Base-by-base conservation (phyloP, 2,113 vertebrate genomes). In the Poeciliopsis occidentalis region DNA sequence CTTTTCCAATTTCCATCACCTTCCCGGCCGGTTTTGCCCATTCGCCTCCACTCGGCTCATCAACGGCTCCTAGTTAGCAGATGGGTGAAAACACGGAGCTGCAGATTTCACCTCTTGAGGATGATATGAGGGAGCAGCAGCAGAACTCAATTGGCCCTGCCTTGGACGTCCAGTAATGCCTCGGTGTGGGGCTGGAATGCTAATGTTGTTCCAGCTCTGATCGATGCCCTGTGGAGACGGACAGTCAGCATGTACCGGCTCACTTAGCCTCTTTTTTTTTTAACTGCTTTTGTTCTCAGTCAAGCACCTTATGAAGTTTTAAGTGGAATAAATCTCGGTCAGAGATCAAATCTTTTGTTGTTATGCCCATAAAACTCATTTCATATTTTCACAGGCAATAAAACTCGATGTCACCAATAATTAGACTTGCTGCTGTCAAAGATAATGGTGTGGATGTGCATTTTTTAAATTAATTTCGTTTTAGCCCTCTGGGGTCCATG, bases 71-170 rank as follows among this genome's bases (percentile, higher is more conserved):
- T 73, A 31, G 24, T 73, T 78, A 69, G 0, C 29, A 69, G 34
- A 80, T 37, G 65, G 26, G 47, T 13, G 11, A 72, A 65, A 34
- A 68, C 41, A 74, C 30, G 30, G 17, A 69, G 82, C 76, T 74
- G 80, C 74, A 83, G 72, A 77, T 79, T 82, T 83, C 67, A 85
- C 22, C 51, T 30, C 27, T 29, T 66, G 54, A 71, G 73, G 72
- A 78, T 76, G 76, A 76, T 82, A 84, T 71, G 75, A 80, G 69
- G 84, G 79, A 80, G 83, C 31, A 62, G 67, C 31, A 64, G 66
- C 17, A 68, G 30, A 83, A 89, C 80, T 89, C 84, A 85, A 85
- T 90, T 72, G 71, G 80, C 67, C 79, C 44, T 62, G 71, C 60
- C 51, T 87, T 17, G 78, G 80, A 80, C 12, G 7, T 44, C 66